These are phyloP conservation scores for Spilogale gracilis DNA, from an alignment of 2,113 vertebrate genomes.

Conservation along the genomic window DNA sequence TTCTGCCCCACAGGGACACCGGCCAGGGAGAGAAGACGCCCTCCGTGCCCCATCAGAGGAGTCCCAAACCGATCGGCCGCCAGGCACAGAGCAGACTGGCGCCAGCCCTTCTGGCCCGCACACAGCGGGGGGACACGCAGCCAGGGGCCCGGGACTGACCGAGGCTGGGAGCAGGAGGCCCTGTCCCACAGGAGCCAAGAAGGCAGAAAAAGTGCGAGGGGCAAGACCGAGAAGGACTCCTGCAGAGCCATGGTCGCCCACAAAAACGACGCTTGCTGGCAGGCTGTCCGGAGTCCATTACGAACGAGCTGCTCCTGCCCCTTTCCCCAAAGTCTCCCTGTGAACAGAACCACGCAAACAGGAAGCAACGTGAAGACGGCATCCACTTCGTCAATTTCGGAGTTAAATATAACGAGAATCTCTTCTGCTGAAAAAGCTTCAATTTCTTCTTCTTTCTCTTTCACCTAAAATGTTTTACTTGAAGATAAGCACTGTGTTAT, in stretches of 20 bases:
- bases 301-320: rapidly evolving
- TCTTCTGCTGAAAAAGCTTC: neutral
- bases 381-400: neutral
- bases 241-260: rapidly evolving
- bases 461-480: neutral
- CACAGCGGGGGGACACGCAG: neutral
- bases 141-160: neutral
- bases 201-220: rapidly evolving
- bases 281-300: rapidly evolving
- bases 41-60: neutral
- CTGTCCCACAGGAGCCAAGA: rapidly evolving
- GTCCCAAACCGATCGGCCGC: neutral
- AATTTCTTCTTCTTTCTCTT: neutral
- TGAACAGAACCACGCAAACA: neutral
- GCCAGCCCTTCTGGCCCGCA: rapidly evolving
- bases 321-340: neutral
- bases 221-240: neutral
- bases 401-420: neutral
- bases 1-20: neutral
- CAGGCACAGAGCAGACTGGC: neutral
- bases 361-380: neutral
- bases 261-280: no score
- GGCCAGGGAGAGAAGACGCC: no score
- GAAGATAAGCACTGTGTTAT: neutral
- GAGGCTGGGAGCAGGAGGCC: neutral